Evolutionary conservation across 2,797 vertebrate genomes (phyloP), one percentile per base, ranked within the genome.

Genomic region (Rhinophrynus dorsalis): DNA sequence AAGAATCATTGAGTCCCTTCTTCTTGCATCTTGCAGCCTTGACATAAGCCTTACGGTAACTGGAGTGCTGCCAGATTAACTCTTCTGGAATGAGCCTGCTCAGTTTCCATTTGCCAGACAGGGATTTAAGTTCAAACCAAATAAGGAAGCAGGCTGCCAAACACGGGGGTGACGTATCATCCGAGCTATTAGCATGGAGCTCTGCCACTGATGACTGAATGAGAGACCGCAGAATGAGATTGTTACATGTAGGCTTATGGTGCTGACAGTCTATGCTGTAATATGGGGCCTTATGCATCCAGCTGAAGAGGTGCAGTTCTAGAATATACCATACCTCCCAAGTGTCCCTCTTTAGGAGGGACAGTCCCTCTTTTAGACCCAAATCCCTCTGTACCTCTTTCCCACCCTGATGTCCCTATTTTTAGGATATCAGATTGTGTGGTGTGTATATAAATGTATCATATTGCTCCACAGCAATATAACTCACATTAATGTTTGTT

Each of bases 111-210:
- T 71, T 83, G 84, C 84, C 86, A 89, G 82, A 67, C 77, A 15
- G 60, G 83, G 84, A 84, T 83, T 89, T 73, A 83, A 81, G 83
- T 88, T 81, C 83, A 88, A 89, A 91, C 88, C 90, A 92, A 94
- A 93, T 82, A 90, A 90, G 89, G 89, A 78, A 85, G 85, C 80
- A 80, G 88, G 85, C 83, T 68, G 73, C 76, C 80, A 82, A 69
- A 80, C 67, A 67, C 48, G 47, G 76, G 76, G 67, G 75, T 72
- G 75, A 78, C 2, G 13, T 81, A 74, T 74, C 74, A 78, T 59
- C 74, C 71, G 37, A 81, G 65, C 23, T 60, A 84, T 82, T 78
- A 80, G 51, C 66, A 74, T 68, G 75, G 74, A 80, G 45, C 48
- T 35, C 24, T 80, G 72, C 24, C 68, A 74, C 72, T 7, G 29